phyloP scores from a whole-genome alignment of 2,888 invertebrate species.

The Peribatodes rhomboidaria region DNA sequence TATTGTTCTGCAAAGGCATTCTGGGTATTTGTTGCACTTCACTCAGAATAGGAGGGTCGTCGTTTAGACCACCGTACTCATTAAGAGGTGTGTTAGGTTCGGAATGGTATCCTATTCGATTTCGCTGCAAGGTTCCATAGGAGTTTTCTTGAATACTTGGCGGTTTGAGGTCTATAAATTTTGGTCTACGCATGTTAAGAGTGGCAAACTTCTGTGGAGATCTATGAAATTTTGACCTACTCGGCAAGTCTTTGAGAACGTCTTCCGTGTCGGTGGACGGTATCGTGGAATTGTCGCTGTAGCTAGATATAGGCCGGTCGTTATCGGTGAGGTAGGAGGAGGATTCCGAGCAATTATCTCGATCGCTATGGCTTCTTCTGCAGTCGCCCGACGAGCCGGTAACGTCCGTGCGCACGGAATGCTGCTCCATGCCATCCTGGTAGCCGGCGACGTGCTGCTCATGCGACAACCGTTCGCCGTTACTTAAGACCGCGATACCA shows the following conservation, averaged over 20 bases:
- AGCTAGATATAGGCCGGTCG: slow-evolving; percentile 83
- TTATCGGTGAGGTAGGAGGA: slow-evolving; percentile 83
- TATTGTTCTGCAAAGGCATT: slow-evolving; percentile 79
- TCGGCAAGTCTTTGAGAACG: slow-evolving; percentile 80
- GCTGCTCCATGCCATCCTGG: slow-evolving; percentile 78
- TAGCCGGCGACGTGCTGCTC: slow-evolving; percentile 71
- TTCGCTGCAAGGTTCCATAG: slow-evolving; percentile 77
- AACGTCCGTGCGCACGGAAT: slow-evolving; percentile 80
- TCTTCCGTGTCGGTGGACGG: slow-evolving; percentile 83
- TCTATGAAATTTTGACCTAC: slow-evolving; percentile 80
- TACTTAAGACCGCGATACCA: slow-evolving; percentile 69
- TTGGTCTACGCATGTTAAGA: slow-evolving; percentile 79
- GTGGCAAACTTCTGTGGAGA: slow-evolving; percentile 84
- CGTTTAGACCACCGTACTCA: slow-evolving; percentile 67
- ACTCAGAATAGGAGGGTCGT: slow-evolving; percentile 71
- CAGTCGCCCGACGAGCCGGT: slow-evolving; percentile 77
- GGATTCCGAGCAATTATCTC: slow-evolving; percentile 84
- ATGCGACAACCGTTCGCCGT: slow-evolving; percentile 75
- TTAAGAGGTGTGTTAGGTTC: slow-evolving; percentile 82
- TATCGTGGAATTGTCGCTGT: slow-evolving; percentile 83
- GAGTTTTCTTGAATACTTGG: slow-evolving; percentile 67
- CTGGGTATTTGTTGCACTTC: slow-evolving; percentile 80
- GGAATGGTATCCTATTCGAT: slow-evolving; percentile 80
- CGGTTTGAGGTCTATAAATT: slow-evolving; percentile 79
- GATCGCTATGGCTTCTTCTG: slow-evolving; percentile 81